Evolutionary conservation across 1,140 invertebrate species (phyloP), one percentile per base, ranked within the genome.

Genomic region (Aphaenogaster rudis): DNA sequence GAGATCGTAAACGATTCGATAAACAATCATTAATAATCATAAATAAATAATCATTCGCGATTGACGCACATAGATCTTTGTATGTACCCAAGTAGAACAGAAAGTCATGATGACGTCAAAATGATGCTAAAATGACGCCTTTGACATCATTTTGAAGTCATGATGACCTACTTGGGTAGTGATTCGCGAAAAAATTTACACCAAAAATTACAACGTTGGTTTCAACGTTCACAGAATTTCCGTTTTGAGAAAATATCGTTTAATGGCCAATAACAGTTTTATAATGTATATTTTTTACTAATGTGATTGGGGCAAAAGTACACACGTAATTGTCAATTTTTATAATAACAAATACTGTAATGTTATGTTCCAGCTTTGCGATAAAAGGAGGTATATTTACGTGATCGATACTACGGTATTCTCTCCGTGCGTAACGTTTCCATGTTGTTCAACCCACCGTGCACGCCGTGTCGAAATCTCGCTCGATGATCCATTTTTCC

Each of bases 1-100:
- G 7, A 81, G 13, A 45, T 21, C 9, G 17, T 13, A 42, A 81
- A 52, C 63, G 64, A 78, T 84, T 71, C 64, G 7, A 80, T 21
- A 4, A 66, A 33, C 33, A 61, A 76, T 21, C n/a, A 21, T 21
- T 21, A 21, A 21, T 21, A 21, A 21, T 21, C n/a, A 21, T 21
- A 21, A 21, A 21, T 21, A 21, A 21, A 21, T 50, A 71, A 84
- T 45, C 67, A 69, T 57, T 76, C 64, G 21, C 64, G 39, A 45
- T 63, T 8, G 48, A 15, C 33, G 59, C 67, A 45, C 17, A 21
- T n/a, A 39, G 9, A 2, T 36, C 17, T 36, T 54, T 36, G 33
- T 71, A 13, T 7, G 17, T 9, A 48, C 5, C n/a, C 28, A 28
- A 28, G 28, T 28, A 28, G 28, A 28, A 28, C 28, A 28, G 28